Evolutionary conservation across 2,113 vertebrate species (phyloP).

Genomic region (Blennius ocellaris): DNA sequence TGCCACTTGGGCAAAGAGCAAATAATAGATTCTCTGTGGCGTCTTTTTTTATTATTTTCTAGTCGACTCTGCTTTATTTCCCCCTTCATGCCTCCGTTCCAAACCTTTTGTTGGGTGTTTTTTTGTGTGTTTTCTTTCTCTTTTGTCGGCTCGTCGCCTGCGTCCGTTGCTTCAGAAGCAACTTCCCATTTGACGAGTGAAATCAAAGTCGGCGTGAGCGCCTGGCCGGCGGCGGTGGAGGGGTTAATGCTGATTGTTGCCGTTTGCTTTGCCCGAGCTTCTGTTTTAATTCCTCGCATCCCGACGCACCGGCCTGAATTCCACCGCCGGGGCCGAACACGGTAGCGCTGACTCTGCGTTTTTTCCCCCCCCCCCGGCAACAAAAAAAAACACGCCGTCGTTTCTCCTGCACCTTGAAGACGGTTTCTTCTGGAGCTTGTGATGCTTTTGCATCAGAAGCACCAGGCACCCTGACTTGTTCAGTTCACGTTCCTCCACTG

Average conservation of each 20-base stretch:
- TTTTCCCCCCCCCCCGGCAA: too few species aligned
- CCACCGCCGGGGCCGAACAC: conserved; percentile 35
- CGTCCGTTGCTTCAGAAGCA: conserved; percentile 36
- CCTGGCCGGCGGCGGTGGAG: not conserved
- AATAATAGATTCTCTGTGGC: conserved; percentile 19
- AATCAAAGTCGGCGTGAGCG: conserved; percentile 32
- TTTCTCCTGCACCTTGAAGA: conserved; percentile 45
- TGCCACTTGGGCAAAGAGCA: conserved; percentile 21
- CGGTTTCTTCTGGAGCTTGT: conserved; percentile 35
- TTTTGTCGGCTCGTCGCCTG: conserved; percentile 56
- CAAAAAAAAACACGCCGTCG: not conserved
- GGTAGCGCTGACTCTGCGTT: conserved; percentile 52
- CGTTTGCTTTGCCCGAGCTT: conserved; percentile 56
- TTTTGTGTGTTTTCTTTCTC: conserved; percentile 25
- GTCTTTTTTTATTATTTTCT: conserved; percentile 39
- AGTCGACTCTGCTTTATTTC: conserved; percentile 44
- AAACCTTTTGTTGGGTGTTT: conserved; percentile 32
- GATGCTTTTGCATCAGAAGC: too few species aligned
- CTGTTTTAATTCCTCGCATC: conserved; percentile 55
- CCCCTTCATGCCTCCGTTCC: conserved; percentile 47
- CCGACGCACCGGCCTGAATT: conserved; percentile 47
- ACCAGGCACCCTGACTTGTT: conserved; percentile 56
- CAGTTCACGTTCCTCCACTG: conserved; percentile 54
- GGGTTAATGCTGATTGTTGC: conserved; percentile 65
- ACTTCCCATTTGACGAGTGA: not conserved